These are phyloP conservation scores for Schlechtendalia chinensis DNA, from an alignment of 1,140 invertebrate species.

Conservation along the genomic window DNA sequence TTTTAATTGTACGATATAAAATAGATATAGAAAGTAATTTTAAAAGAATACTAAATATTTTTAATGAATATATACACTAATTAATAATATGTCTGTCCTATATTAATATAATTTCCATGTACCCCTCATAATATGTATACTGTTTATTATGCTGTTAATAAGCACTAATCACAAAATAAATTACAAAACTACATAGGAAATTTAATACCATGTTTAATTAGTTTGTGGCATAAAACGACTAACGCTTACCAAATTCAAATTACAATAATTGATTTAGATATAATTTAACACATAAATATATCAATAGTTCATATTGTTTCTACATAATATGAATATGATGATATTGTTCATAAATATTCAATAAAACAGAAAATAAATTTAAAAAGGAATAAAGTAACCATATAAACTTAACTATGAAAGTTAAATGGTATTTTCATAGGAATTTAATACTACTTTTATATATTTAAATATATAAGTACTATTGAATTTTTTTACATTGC, in stretches of 20 bases:
- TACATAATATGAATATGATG: too few species aligned
- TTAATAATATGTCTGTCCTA: background rate
- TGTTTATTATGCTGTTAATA: conserved; percentile 45
- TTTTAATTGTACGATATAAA: background rate
- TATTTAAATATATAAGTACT: background rate
- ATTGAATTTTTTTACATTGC: background rate
- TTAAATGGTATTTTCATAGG: background rate
- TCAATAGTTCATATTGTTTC: too few species aligned
- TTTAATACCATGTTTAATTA: background rate
- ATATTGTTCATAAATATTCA: too few species aligned
- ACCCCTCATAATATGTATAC: conserved; percentile 47
- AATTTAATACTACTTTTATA: background rate
- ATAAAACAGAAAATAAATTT: background rate
- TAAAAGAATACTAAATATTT: background rate
- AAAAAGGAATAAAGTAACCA: background rate
- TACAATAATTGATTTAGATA: background rate
- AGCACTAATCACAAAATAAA: conserved; percentile 31
- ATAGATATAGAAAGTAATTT: background rate
- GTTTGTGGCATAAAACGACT: conserved; percentile 26
- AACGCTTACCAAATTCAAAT: conserved; percentile 31
- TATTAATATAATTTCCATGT: conserved; percentile 16
- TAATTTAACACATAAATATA: background rate
- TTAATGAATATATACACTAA: conserved; percentile 7
- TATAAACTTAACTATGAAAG: background rate
- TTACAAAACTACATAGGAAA: conserved; percentile 8